Conservation (phyloP, 2,113 vertebrate genomes). For the Hiodon tergisus region DNA sequence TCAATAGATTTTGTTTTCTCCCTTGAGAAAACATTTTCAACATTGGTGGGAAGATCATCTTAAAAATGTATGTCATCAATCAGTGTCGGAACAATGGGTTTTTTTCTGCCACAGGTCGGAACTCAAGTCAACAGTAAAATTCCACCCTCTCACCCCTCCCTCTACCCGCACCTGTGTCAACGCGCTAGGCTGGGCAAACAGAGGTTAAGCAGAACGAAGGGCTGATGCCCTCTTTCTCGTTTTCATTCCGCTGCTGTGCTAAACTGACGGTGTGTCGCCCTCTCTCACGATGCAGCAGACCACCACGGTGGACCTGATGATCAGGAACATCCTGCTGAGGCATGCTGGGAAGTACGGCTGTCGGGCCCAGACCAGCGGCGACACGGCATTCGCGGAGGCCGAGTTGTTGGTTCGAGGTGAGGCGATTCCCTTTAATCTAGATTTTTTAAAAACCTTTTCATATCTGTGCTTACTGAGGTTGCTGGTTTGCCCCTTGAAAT, state of each 20-base stretch:
- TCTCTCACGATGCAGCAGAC: conserved; percentile 77
- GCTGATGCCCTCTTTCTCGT: background rate
- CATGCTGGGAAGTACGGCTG: conserved; percentile 92
- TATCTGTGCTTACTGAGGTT: background rate
- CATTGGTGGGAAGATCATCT: background rate
- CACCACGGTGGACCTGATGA: conserved; percentile 94
- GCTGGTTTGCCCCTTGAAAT: no score
- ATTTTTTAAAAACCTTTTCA: background rate
- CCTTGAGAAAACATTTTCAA: background rate
- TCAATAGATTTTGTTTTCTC: background rate
- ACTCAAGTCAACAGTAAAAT: background rate
- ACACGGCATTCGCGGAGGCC: conserved; percentile 78
- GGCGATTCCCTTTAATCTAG: conserved; percentile 23
- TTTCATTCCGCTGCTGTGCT: conserved; percentile 5
- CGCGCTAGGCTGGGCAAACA: no score
- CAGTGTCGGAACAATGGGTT: background rate
- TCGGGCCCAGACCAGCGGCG: conserved; percentile 85
- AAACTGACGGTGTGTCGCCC: conserved; percentile 1
- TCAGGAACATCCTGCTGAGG: conserved; percentile 90
- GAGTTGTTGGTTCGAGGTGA: conserved; percentile 93
- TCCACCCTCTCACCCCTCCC: no score
- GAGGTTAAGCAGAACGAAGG: no score
- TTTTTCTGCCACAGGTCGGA: background rate
- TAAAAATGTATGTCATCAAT: background rate
- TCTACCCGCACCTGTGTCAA: no score